These are phyloP conservation scores for Nipponacmea schrenckii DNA, from an alignment of 2,888 invertebrate genomes.

Conservation along the genomic window DNA sequence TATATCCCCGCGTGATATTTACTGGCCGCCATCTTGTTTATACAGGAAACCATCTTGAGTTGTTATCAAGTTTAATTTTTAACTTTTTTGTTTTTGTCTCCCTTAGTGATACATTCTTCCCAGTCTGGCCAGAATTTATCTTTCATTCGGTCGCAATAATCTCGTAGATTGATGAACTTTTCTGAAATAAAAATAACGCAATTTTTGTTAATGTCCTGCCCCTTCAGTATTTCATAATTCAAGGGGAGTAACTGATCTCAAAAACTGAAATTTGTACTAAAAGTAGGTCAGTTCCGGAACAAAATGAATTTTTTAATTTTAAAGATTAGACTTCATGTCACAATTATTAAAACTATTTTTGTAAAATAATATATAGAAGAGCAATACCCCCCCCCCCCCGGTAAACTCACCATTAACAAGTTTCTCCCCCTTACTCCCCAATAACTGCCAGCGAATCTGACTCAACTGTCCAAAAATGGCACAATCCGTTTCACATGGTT, in stretches of 20 bases:
- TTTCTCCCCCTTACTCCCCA: slow-evolving; percentile 14
- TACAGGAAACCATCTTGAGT: neutral
- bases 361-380: too few relatives aligned
- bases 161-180: slow-evolving; percentile 22
- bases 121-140: slow-evolving; percentile 29
- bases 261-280: too few relatives aligned
- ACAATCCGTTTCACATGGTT: slow-evolving; percentile 53
- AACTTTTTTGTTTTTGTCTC: neutral
- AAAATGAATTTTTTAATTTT: too few relatives aligned
- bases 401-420: slow-evolving; percentile 19
- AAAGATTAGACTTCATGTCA: too few relatives aligned
- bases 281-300: too few relatives aligned
- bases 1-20: too few relatives aligned
- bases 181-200: slow-evolving; percentile 24
- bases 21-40: neutral
- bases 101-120: slow-evolving; percentile 22
- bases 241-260: too few relatives aligned
- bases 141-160: slow-evolving; percentile 31
- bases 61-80: neutral
- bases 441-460: slow-evolving; percentile 49
- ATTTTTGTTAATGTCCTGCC: too few relatives aligned
- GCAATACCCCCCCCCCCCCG: too few relatives aligned
- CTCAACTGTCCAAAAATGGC: slow-evolving; percentile 59
- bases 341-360: too few relatives aligned
- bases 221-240: neutral